Percentiles rank a stretch among this genome's conserved stretches.
Evolutionary conservation across 2,888 invertebrate genomes (phyloP).

Genomic region (Disparrhopalites patrizii): DNA sequence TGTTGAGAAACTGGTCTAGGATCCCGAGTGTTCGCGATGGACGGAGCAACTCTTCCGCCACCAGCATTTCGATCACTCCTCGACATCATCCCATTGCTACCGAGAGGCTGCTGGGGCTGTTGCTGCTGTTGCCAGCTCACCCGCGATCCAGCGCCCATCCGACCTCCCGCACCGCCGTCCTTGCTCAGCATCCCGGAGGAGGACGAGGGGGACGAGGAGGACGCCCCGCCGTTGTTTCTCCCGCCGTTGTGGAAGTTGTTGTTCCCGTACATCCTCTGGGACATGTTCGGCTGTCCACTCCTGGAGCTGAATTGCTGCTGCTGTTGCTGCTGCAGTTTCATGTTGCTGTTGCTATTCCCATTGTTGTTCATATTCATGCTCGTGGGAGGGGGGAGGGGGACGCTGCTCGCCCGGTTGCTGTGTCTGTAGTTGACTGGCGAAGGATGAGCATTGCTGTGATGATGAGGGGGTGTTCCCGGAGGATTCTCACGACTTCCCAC

Average conservation of each 20-base stretch:
- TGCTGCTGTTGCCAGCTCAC: constrained; percentile 3
- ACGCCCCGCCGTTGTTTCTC: not conserved
- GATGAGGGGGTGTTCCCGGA: not conserved
- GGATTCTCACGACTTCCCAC: not conserved
- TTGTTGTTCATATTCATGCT: not conserved
- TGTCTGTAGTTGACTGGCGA: not conserved
- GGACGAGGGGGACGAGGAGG: not conserved
- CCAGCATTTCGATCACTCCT: not conserved
- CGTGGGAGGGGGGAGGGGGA: not conserved
- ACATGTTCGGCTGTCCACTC: not conserved
- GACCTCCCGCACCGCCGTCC: constrained; percentile 13
- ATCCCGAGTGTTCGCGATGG: constrained; percentile 19
- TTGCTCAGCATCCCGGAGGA: not conserved
- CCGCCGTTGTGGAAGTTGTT: not conserved
- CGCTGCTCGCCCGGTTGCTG: not conserved
- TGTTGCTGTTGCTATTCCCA: not conserved
- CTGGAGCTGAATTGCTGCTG: not conserved
- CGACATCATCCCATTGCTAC: not conserved
- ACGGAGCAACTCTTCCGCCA: no score
- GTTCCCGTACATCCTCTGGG: not conserved
- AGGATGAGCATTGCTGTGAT: constrained; percentile 2
- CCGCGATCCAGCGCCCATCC: not conserved
- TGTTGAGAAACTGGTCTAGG: constrained; percentile 46
- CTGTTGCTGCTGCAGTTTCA: not conserved
- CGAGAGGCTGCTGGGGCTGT: not conserved